A percentile compares a stretch with the other conserved stretches of the same genome.
These are phyloP conservation scores for Crocodylus rhombifer DNA, from an alignment of 2,797 vertebrate genomes.

Conservation along the genomic window DNA sequence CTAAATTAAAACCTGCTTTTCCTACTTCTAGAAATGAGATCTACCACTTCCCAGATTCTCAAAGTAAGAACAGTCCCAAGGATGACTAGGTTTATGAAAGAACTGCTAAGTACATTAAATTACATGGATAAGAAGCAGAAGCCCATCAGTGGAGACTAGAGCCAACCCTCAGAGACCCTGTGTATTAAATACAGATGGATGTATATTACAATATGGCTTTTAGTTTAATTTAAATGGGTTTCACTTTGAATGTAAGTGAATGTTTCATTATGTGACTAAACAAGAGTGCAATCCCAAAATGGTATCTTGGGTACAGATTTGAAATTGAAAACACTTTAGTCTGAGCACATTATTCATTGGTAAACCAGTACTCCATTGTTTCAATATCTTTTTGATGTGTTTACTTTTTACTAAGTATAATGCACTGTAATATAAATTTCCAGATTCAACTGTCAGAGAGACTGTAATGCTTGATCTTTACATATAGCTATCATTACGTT, in stretches of 20 bases:
- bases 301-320: not conserved
- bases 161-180: not conserved
- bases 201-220: not conserved
- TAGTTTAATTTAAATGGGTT: not conserved
- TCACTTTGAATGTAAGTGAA: slow-evolving; percentile 41
- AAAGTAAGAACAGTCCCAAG: not conserved
- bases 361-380: not conserved
- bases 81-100: not conserved
- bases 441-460: not conserved
- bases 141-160: not conserved
- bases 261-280: not conserved
- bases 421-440: not conserved
- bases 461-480: not conserved
- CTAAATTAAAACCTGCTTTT: not conserved
- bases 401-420: not conserved
- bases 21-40: not conserved
- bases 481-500: not conserved
- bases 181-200: not conserved
- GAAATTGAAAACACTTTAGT: slow-evolving; percentile 36
- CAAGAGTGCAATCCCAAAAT: slow-evolving; percentile 17
- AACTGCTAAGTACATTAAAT: not conserved
- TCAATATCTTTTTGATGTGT: not conserved
- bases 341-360: not conserved
- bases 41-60: not conserved
- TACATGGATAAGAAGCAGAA: not conserved